These are phyloP conservation scores for Drosophila yakuba DNA, from an alignment of 1,140 invertebrate species.

Conservation along the genomic window DNA sequence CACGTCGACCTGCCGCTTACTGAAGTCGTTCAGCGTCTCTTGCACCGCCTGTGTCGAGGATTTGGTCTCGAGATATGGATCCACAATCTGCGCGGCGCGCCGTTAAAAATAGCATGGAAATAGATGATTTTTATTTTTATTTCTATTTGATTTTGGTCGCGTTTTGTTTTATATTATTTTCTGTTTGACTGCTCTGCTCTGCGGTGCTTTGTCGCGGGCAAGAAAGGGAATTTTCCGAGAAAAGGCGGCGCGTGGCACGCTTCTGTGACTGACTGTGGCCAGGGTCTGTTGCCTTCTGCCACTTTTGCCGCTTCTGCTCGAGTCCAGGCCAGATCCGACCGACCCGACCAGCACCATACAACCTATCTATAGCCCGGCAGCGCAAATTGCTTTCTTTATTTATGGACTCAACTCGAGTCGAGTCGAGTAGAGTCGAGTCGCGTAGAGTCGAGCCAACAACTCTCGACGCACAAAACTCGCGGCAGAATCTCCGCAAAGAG, in stretches of 20 bases:
- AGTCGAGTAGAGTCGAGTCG: slow-evolving; percentile 29
- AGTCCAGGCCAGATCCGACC: slow-evolving; percentile 51
- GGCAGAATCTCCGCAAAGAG: slow-evolving; percentile 26
- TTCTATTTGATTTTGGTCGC: slow-evolving; percentile 51
- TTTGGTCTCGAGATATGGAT: slow-evolving; percentile 90
- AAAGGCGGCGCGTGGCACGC: slow-evolving; percentile 72
- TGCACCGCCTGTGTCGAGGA: slow-evolving; percentile 89
- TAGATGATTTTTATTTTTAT: slow-evolving; percentile 61
- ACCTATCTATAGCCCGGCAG: slow-evolving; percentile 69
- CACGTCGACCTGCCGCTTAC: slow-evolving; percentile 88
- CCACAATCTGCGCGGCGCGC: slow-evolving; percentile 87
- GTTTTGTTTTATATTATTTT: slow-evolving; percentile 28
- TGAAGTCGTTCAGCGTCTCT: slow-evolving; percentile 89
- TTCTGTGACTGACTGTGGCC: slow-evolving; percentile 60
- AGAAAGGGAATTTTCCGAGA: slow-evolving; percentile 55
- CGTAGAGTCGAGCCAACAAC: slow-evolving; percentile 2
- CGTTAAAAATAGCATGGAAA: slow-evolving; percentile 77
- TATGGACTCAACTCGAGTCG: slow-evolving; percentile 74
- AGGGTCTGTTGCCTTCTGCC: slow-evolving; percentile 71
- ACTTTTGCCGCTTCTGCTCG: slow-evolving; percentile 4
- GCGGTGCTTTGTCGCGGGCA: slow-evolving; percentile 48
- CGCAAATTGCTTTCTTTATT: slow-evolving; percentile 80
- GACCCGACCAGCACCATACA: slow-evolving; percentile 19
- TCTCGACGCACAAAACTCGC: slow-evolving; percentile 28
- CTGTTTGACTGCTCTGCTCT: slow-evolving; percentile 28